Conservation (phyloP, 2,888 invertebrate genomes). For the Drosophila borealis region DNA sequence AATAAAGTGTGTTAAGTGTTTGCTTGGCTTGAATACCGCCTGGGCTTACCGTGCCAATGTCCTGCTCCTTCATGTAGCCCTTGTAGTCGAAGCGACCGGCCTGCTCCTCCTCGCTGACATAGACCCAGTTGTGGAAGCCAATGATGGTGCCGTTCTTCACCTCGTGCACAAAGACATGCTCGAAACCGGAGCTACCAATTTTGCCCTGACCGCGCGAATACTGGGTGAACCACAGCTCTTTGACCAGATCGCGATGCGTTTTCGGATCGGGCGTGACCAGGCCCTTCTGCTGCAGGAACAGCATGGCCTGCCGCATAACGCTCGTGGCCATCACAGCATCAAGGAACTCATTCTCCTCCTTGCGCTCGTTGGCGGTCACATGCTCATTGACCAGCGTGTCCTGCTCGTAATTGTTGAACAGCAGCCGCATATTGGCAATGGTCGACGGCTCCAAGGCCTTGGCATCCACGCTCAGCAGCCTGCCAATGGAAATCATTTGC, state of each 20-base stretch:
- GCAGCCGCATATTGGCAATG: slow-evolving; percentile 89
- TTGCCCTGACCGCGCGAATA: slow-evolving; percentile 92
- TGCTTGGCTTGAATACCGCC: not conserved
- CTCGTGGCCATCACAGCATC: slow-evolving; percentile 91
- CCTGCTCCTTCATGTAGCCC: slow-evolving; percentile 90
- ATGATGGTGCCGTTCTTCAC: slow-evolving; percentile 91
- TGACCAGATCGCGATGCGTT: slow-evolving; percentile 90
- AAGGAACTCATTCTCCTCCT: slow-evolving; percentile 92
- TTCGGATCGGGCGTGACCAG: slow-evolving; percentile 88
- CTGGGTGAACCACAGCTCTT: slow-evolving; percentile 91
- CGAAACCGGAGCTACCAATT: slow-evolving; percentile 95
- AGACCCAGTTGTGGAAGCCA: slow-evolving; percentile 97
- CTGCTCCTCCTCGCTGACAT: slow-evolving; percentile 91
- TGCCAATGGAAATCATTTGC: slow-evolving; percentile 81
- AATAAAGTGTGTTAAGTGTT: not conserved
- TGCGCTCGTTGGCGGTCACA: slow-evolving; percentile 90
- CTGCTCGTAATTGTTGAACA: slow-evolving; percentile 94
- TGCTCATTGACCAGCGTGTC: slow-evolving; percentile 91
- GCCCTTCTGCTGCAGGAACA: slow-evolving; percentile 87
- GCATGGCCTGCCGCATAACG: slow-evolving; percentile 89
- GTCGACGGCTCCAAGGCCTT: slow-evolving; percentile 87
- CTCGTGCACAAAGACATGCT: slow-evolving; percentile 96
- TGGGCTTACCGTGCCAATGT: slow-evolving; percentile 89
- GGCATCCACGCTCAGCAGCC: slow-evolving; percentile 88
- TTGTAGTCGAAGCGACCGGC: slow-evolving; percentile 90